These are phyloP conservation scores for Elephas maximus DNA, from an alignment of 2,113 vertebrate genomes.

Conservation along the genomic window DNA sequence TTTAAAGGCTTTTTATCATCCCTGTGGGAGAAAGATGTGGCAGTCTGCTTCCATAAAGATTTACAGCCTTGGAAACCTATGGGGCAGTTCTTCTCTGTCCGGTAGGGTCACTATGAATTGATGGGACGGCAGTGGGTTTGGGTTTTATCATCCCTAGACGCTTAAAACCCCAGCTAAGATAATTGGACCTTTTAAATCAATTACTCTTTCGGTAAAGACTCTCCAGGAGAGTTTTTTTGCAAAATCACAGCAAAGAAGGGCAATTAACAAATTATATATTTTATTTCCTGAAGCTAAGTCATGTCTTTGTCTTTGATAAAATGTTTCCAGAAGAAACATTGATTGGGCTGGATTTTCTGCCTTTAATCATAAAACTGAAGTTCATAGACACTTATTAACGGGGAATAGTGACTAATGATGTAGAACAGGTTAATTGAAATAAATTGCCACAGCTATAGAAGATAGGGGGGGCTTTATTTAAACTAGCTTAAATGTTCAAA, in stretches of 20 bases:
- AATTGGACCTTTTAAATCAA: slow-evolving; percentile 59
- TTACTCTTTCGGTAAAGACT: slow-evolving; percentile 58
- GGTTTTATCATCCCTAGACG: slow-evolving; percentile 33
- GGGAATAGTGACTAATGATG: slow-evolving; percentile 1
- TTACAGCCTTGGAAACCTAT: no score
- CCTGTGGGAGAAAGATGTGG: background rate
- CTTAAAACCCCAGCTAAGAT: slow-evolving; percentile 29
- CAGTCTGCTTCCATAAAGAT: no score
- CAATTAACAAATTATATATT: slow-evolving; percentile 61
- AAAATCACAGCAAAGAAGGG: slow-evolving; percentile 47
- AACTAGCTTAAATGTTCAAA: slow-evolving; percentile 54
- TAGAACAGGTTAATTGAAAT: slow-evolving; percentile 54
- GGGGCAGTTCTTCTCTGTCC: no score
- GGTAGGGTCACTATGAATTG: no score
- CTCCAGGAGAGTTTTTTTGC: slow-evolving; percentile 35
- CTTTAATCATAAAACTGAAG: slow-evolving; percentile 64
- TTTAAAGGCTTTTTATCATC: slow-evolving; percentile 58
- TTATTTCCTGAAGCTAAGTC: slow-evolving; percentile 48
- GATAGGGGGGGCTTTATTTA: slow-evolving; percentile 47
- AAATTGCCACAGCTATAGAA: slow-evolving; percentile 60
- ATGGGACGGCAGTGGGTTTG: no score
- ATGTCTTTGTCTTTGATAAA: slow-evolving; percentile 61
- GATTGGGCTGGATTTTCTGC: slow-evolving; percentile 60
- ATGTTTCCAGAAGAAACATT: slow-evolving; percentile 52
- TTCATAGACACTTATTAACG: slow-evolving; percentile 63